Evolutionary conservation across 35 echinoderm and acorn worm species (phyloP).

Genomic region (Ophiothrix spiculata): DNA sequence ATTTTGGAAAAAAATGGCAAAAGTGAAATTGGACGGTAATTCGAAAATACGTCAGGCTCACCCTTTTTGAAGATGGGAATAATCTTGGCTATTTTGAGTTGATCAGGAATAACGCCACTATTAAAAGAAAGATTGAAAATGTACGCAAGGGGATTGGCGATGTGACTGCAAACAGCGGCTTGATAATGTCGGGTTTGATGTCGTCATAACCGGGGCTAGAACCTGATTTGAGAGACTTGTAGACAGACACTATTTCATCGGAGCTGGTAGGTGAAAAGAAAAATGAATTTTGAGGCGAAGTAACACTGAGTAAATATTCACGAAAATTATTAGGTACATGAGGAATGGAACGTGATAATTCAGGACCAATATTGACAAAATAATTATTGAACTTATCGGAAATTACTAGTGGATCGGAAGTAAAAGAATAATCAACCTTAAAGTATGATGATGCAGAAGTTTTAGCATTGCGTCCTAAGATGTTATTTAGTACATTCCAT

Average conservation of each 20-base stretch:
- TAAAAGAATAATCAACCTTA: not conserved
- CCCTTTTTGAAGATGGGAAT: slow-evolving; percentile 45
- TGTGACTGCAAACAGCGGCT: slow-evolving; percentile 3
- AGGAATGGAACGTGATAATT: slow-evolving; percentile 23
- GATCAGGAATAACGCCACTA: slow-evolving; percentile 29
- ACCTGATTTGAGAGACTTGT: not conserved
- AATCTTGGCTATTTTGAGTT: slow-evolving; percentile 45
- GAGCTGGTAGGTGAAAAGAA: slow-evolving; percentile 21
- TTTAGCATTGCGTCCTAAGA: not conserved
- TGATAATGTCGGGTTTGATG: slow-evolving; percentile 22
- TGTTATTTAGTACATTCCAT: not conserved
- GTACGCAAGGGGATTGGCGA: slow-evolving; percentile 19
- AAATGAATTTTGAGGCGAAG: slow-evolving; percentile 5
- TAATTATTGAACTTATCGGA: slow-evolving; percentile 43
- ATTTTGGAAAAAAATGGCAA: slow-evolving; percentile 49
- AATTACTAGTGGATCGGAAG: not conserved
- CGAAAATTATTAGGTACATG: not conserved
- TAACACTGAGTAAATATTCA: not conserved
- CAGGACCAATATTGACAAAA: slow-evolving; percentile 45
- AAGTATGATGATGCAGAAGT: not conserved
- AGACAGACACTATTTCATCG: slow-evolving; percentile 26
- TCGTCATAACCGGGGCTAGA: not conserved
- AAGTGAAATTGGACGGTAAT: slow-evolving; percentile 60
- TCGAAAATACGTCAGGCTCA: not conserved
- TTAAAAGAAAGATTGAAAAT: slow-evolving; percentile 47